Evolutionary conservation across 2,888 invertebrate genomes (phyloP).

Genomic region (Anthophora plumipes): DNA sequence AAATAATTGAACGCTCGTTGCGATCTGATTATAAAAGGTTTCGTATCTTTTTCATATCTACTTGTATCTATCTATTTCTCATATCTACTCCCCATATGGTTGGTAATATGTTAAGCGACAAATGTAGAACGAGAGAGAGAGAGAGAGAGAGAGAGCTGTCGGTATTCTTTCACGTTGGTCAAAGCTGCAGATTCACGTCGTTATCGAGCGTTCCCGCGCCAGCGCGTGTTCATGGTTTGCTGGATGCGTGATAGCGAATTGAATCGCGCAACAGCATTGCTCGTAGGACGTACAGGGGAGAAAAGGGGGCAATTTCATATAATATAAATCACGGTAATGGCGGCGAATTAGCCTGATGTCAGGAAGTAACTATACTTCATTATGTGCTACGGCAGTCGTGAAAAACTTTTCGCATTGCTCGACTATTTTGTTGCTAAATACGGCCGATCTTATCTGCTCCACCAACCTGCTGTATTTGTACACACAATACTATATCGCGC

Average conservation of each 20-base stretch:
- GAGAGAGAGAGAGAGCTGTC: background rate
- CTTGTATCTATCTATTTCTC: no score
- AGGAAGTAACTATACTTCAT: conserved; percentile 54
- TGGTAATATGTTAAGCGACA: no score
- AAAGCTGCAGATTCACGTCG: conserved; percentile 30
- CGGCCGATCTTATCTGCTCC: conserved; percentile 48
- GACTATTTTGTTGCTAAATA: conserved; percentile 60
- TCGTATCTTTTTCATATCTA: no score
- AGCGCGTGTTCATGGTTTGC: conserved; percentile 56
- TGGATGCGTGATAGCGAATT: conserved; percentile 55
- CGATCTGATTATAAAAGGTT: no score
- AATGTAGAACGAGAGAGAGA: no score
- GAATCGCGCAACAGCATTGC: conserved; percentile 33
- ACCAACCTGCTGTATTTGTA: conserved; percentile 16
- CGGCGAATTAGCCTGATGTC: conserved; percentile 55
- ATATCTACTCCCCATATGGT: no score
- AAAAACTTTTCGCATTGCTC: conserved; percentile 51
- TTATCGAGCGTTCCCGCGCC: conserved; percentile 51
- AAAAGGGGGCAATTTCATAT: conserved; percentile 45
- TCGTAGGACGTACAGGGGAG: background rate
- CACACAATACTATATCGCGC: no score
- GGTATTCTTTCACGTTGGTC: conserved; percentile 38
- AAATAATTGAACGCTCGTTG: no score
- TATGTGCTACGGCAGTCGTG: conserved; percentile 56
- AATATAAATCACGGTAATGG: conserved; percentile 57